Conservation (phyloP, 2,888 invertebrate genomes). For the Monoplex corrugatus region DNA sequence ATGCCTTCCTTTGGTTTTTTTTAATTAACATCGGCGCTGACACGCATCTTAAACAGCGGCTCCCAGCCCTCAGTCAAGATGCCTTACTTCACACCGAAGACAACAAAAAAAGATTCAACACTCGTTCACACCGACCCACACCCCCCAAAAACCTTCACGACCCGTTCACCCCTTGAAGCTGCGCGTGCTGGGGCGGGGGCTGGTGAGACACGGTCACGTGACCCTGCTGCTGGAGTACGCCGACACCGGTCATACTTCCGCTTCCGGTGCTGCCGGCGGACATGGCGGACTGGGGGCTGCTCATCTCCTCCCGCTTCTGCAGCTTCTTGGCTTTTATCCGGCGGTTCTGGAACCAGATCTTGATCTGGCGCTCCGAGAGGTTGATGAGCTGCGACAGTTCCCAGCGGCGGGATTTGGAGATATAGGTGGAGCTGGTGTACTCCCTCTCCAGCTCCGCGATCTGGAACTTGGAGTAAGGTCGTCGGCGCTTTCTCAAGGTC, state of each 20-base stretch:
- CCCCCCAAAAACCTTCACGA: neutral
- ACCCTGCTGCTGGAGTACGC: slow-evolving; percentile 34
- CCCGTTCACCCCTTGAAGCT: slow-evolving; percentile 21
- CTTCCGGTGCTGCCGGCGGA: slow-evolving; percentile 34
- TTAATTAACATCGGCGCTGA: too few species aligned
- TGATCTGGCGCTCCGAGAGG: slow-evolving; percentile 82
- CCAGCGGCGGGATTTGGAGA: slow-evolving; percentile 98
- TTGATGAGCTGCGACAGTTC: slow-evolving; percentile 97
- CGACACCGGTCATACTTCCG: slow-evolving; percentile 14
- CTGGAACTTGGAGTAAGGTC: slow-evolving; percentile 98
- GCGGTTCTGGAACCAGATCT: slow-evolving; percentile 81
- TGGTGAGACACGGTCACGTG: slow-evolving; percentile 44
- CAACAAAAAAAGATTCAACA: neutral
- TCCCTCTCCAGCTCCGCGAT: slow-evolving; percentile 98
- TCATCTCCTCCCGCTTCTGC: slow-evolving; percentile 72
- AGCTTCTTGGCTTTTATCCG: slow-evolving; percentile 80
- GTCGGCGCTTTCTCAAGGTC: slow-evolving; percentile 91
- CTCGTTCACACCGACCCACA: neutral
- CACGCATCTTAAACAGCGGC: too few species aligned
- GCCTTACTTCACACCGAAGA: neutral
- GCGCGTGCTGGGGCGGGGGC: slow-evolving; percentile 18
- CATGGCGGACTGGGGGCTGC: slow-evolving; percentile 55
- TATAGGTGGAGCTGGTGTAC: slow-evolving; percentile 98
- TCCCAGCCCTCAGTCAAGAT: too few species aligned
- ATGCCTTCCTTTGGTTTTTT: too few species aligned